Evolutionary conservation across 2,113 vertebrate genomes (phyloP), one percentile per base, ranked within the genome.

Genomic region (Tautogolabrus adspersus): DNA sequence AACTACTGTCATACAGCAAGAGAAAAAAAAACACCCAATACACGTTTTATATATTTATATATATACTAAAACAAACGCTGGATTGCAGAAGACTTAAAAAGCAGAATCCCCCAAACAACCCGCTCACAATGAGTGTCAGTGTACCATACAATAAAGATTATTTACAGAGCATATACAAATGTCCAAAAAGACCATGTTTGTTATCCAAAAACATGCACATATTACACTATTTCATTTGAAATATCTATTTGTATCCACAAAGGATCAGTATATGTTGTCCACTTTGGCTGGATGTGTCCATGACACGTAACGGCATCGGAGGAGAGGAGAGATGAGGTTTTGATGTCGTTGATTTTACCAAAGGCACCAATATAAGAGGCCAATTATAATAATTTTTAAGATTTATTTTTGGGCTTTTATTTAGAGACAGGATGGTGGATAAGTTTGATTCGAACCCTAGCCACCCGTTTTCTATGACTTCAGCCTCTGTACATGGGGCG

Each of bases 141-240:
- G 88, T 92, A 93, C 85, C 86, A 87, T 90, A 91, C 75, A 91
- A 88, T 80, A 89, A 86, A 75, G 79, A 92, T 73, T 95, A 95
- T 95, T 94, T 95, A 96, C 95, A 96, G 60, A 92, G 88, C 90
- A 94, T 95, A 90, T 95, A 95, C 93, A 94, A 78, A 72, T 85
- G 88, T 93, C 92, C 90, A 93, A 94, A 94, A 93, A 88, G 86
- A 94, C 90, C 90, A 91, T 81, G 86, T 92, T 89, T 88, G 85
- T 86, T 81, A 87, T 87, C 84, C 77, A 91, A 91, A 90, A 91
- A 93, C 94, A 94, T 92, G 90, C 91, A 92, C 75, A 87, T 86
- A 86, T 93, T 83, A 94, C 83, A 92, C 83, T 84, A 94, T 94
- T 94, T 94, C 93, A 93, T 92, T 89, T 90, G 90, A 94, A 95